phyloP scores from a whole-genome alignment of 2,888 invertebrate genomes.

The Timema podura region DNA sequence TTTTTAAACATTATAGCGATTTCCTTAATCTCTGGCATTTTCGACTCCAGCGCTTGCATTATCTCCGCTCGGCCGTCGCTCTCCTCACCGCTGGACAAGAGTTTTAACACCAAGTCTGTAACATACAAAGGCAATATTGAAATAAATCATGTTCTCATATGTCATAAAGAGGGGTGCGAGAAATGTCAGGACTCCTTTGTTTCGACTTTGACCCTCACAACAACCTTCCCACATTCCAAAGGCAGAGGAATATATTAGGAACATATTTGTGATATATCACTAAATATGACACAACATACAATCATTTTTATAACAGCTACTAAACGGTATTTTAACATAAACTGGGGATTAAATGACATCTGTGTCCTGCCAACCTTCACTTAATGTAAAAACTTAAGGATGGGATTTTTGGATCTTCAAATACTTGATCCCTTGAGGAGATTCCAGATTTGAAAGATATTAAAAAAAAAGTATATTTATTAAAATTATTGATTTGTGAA shows the following conservation, averaged over 20 bases:
- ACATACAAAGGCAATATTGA: conserved; percentile 32
- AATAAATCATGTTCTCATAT: conserved; percentile 12
- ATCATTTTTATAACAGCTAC: too few relatives aligned
- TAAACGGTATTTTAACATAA: too few relatives aligned
- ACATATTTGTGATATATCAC: neutral
- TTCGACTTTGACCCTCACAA: neutral
- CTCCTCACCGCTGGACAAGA: conserved; percentile 51
- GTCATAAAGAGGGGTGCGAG: neutral
- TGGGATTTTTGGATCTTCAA: too few relatives aligned
- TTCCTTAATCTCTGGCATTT: conserved; percentile 49
- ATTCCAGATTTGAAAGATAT: too few relatives aligned
- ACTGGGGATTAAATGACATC: neutral
- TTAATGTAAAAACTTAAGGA: too few relatives aligned
- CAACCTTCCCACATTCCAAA: neutral
- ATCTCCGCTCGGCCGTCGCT: conserved; percentile 49
- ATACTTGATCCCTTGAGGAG: too few relatives aligned
- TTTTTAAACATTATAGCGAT: conserved; percentile 46
- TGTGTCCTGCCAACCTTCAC: neutral
- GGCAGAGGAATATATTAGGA: neutral
- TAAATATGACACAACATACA: too few relatives aligned
- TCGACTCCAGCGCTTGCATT: conserved; percentile 38
- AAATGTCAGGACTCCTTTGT: neutral
- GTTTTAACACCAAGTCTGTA: conserved; percentile 62
- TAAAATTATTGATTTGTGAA: neutral
- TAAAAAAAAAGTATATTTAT: neutral